These are phyloP conservation scores for Agrochola lychnidis DNA, from an alignment of 2,888 invertebrate species.

Conservation along the genomic window DNA sequence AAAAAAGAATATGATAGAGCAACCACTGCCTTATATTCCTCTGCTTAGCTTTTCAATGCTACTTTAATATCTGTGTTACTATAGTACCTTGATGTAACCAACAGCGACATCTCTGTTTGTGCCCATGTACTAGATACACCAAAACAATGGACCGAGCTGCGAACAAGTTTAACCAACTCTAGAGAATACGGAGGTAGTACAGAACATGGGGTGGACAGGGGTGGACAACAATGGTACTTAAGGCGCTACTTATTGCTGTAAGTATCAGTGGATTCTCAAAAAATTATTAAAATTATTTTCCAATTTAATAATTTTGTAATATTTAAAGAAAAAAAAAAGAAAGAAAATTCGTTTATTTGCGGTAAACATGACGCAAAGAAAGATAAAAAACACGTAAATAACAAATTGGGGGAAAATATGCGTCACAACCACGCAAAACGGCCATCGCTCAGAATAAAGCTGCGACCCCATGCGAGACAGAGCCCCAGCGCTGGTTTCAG, in stretches of 20 bases:
- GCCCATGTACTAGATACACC: neutral
- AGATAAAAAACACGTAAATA: too few relatives aligned
- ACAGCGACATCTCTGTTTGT: neutral
- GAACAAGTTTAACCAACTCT: neutral
- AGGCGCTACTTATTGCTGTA: neutral
- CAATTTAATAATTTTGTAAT: too few relatives aligned
- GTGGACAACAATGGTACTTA: neutral
- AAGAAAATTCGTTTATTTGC: too few relatives aligned
- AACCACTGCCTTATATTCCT: neutral
- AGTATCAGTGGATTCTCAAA: neutral
- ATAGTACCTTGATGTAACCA: neutral
- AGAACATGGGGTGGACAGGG: neutral
- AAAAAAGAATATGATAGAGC: neutral
- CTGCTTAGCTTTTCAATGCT: neutral
- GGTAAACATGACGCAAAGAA: too few relatives aligned
- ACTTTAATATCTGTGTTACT: neutral
- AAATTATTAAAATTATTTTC: too few relatives aligned
- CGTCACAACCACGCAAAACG: too few relatives aligned
- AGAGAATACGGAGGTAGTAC: neutral
- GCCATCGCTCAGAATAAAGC: too few relatives aligned
- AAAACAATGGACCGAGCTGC: neutral
- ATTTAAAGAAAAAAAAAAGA: too few relatives aligned
- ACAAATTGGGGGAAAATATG: too few relatives aligned
- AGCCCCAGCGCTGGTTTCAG: too few relatives aligned
- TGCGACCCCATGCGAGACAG: too few relatives aligned